A percentile compares a stretch with the other conserved stretches of the same genome.
These are phyloP conservation scores for Aptenodytes forsteri DNA, from an alignment of 2,113 vertebrate genomes.

Conservation along the genomic window DNA sequence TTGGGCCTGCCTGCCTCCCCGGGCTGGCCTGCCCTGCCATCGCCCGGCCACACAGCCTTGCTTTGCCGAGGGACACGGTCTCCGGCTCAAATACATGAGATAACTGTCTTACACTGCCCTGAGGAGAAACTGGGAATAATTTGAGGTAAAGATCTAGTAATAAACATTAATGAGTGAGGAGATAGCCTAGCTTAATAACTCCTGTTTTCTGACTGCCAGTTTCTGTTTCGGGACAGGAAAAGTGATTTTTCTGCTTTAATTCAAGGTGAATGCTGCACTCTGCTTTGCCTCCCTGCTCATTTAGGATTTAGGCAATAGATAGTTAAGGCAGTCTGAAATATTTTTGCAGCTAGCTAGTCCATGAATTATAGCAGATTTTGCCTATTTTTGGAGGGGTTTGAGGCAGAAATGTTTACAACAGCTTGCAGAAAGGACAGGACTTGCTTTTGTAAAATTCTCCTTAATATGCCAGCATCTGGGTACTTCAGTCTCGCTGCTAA, in stretches of 20 bases:
- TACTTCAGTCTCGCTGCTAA: background rate
- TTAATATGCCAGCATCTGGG: background rate
- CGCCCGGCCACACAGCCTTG: rapidly evolving
- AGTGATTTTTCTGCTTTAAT: background rate
- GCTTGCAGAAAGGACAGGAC: background rate
- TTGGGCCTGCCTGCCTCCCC: background rate
- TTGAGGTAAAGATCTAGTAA: background rate
- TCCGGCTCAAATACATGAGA: background rate
- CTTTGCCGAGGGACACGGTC: background rate
- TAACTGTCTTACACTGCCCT: background rate
- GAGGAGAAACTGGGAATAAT: background rate
- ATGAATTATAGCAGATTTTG: background rate
- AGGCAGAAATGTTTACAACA: background rate
- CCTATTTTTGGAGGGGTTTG: constrained; percentile 7
- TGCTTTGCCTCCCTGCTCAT: background rate
- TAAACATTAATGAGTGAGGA: background rate
- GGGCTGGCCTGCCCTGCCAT: background rate
- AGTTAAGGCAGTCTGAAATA: background rate
- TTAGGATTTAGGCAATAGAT: background rate
- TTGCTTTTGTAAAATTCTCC: background rate
- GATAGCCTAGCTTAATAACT: background rate
- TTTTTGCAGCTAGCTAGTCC: background rate
- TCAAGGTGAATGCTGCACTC: background rate
- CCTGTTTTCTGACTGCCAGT: background rate
- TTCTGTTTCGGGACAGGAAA: background rate